Conservation (phyloP, 2,888 invertebrate genomes). For the Bombyx huttoni region DNA sequence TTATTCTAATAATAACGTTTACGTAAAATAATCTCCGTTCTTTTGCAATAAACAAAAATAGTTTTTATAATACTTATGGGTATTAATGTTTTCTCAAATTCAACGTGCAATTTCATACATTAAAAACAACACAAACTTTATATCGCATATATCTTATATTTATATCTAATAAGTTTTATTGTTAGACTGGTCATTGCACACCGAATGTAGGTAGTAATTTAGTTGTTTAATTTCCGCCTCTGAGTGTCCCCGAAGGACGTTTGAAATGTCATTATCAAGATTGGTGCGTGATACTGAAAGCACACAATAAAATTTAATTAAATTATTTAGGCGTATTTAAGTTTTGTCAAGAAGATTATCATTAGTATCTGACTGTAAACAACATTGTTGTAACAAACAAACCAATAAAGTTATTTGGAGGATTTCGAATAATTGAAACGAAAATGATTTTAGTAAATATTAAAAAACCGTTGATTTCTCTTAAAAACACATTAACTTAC, state of each 20-base stretch:
- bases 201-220: constrained; percentile 50
- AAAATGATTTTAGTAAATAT: too few species aligned
- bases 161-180: constrained; percentile 8
- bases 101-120: background rate
- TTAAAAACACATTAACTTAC: too few species aligned
- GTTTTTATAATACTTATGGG: background rate
- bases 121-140: background rate
- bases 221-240: constrained; percentile 55
- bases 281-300: constrained; percentile 14
- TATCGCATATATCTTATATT: background rate
- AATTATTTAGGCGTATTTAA: background rate
- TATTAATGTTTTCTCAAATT: background rate
- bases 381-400: too few species aligned
- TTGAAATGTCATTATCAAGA: constrained; percentile 34
- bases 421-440: too few species aligned
- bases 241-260: constrained; percentile 52
- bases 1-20: constrained; percentile 4
- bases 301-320: background rate
- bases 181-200: constrained; percentile 18
- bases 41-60: background rate
- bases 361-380: too few species aligned
- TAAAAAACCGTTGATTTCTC: too few species aligned
- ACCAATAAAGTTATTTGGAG: too few species aligned
- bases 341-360: background rate
- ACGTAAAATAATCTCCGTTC: background rate